Percentiles rank a stretch among this genome's conserved stretches.
phyloP scores from a whole-genome alignment of 2,113 vertebrate species.

The Brachionichthys hirsutus region DNA sequence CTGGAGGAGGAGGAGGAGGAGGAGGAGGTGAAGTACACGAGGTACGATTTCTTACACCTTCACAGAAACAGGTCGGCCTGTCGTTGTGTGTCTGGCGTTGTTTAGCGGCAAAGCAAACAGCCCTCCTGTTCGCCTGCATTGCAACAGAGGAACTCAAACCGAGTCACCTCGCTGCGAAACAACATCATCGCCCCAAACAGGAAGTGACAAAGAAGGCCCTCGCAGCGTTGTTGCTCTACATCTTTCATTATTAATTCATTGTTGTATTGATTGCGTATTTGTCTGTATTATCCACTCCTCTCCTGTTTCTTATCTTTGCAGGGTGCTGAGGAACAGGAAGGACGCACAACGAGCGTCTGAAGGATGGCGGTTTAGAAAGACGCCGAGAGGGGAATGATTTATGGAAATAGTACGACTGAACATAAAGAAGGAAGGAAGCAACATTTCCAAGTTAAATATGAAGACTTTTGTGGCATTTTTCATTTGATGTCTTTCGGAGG shows the following conservation, averaged over 20 bases:
- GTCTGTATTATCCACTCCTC: slow-evolving; percentile 50
- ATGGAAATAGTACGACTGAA: background rate
- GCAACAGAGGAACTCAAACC: background rate
- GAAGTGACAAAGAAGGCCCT: slow-evolving; percentile 60
- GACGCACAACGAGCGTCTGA: slow-evolving; percentile 24
- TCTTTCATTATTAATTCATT: slow-evolving; percentile 80
- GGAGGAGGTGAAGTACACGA: slow-evolving; percentile 37
- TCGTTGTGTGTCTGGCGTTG: slow-evolving; percentile 3
- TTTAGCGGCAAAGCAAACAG: background rate
- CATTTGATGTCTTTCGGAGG: too few species aligned
- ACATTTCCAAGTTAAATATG: too few species aligned
- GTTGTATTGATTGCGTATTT: slow-evolving; percentile 72
- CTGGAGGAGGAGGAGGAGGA: background rate
- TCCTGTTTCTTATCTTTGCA: slow-evolving; percentile 33
- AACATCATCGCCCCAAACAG: slow-evolving; percentile 34
- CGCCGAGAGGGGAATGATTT: background rate
- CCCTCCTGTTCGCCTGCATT: background rate
- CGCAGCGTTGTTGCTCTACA: slow-evolving; percentile 69
- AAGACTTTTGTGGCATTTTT: too few species aligned
- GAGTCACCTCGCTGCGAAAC: slow-evolving; percentile 25
- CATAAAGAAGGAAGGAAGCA: too few species aligned
- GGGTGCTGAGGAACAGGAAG: slow-evolving; percentile 12
- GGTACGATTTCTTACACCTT: slow-evolving; percentile 57
- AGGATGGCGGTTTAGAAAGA: slow-evolving; percentile 3
- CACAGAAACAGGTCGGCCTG: slow-evolving; percentile 51